Evolutionary conservation across 1,140 invertebrate species (phyloP), one percentile per base, ranked within the genome.

Genomic region (Aphis craccivora): DNA sequence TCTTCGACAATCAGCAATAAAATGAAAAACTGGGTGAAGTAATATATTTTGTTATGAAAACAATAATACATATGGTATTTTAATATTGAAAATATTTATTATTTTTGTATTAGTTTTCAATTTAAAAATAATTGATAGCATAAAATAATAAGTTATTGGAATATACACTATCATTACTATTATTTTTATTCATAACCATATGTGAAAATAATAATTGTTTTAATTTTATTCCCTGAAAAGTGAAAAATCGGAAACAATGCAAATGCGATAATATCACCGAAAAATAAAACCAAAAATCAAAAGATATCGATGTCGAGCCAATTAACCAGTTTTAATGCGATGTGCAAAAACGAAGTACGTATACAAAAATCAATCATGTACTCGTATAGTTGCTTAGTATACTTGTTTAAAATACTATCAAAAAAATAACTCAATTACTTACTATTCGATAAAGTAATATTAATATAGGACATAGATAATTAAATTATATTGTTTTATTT

Each of bases 261-360:
- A 25, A 53, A 53, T 35, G 51, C 25, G 22, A 55, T 37, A 25
- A 40, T 89, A 11, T 22, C 37, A 37, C n/a, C 7, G 51, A 40
- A 87, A 51, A 22, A 87, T 20, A 87, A 87, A n/a, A 60, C 89
- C 35, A 37, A 90, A 43, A 91, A 45, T 30, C 23, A 43, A 18
- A 67, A 23, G 9, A 91, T 35, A 91, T 89, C 90, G 20, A 91
- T 91, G 90, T 91, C 90, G 25, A 91, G 48, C 90, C 67, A 91
- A 25, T n/a, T 91, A 51, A 45, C 55, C 53, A 91, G 53, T 67
- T 8, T 76, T 22, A 43, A 91, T 76, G 60, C 35, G 25, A 91
- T 91, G 37, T 91, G 90, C 60, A 45, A 43, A 37, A 91, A 76
- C 37, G 90, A 67, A 67, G 90, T 91, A n/a, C n/a, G 90, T 91